Evolutionary conservation across 2,888 invertebrate genomes (phyloP), one percentile per base, ranked within the genome.

Genomic region (Drosophila putrida): DNA sequence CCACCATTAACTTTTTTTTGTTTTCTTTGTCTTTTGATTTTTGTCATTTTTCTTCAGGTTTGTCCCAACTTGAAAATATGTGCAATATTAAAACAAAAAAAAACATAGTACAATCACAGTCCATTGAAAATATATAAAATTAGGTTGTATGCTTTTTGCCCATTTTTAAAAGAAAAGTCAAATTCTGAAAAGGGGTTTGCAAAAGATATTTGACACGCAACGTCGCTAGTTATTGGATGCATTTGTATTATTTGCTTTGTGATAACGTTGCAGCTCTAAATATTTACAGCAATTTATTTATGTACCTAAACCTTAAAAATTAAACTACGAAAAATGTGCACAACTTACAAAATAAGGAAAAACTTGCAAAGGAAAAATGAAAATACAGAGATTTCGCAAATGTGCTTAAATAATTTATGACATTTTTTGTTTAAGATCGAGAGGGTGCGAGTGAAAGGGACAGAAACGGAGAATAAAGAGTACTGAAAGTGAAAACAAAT

Each of bases 321-420:
- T 80, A 87, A 74, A 63, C 72, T 85, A 77, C 65, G 44, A 63
- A 78, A 74, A 76, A 75, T 75, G 78, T 77, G 78, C 75, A 75
- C 60, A 59, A 35, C 78, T 86, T 77, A 83, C n/a, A 54, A 70
- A 60, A 65, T 72, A 82, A 61, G 61, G 66, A 69, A 71, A 71
- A 43, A 10, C 25, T 69, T 47, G 59, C 47, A 65, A 47, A 61
- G 28, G 38, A 43, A 44, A 47, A 36, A 58, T 47, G 47, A 31
- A 38, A 39, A 47, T 38, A 25, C 33, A 10, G 31, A 41, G 65
- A 47, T 50, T 71, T 63, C 64, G 66, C 73, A 72, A 55, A 67
- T 71, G 84, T 71, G 77, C 84, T 89, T 89, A 89, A 87, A 89
- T 87, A 87, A 89, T 83, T 87, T 86, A 87, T 89, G 89, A 85